Evolutionary conservation across 2,113 vertebrate genomes (phyloP).

Genomic region (Amazona guildingii): DNA sequence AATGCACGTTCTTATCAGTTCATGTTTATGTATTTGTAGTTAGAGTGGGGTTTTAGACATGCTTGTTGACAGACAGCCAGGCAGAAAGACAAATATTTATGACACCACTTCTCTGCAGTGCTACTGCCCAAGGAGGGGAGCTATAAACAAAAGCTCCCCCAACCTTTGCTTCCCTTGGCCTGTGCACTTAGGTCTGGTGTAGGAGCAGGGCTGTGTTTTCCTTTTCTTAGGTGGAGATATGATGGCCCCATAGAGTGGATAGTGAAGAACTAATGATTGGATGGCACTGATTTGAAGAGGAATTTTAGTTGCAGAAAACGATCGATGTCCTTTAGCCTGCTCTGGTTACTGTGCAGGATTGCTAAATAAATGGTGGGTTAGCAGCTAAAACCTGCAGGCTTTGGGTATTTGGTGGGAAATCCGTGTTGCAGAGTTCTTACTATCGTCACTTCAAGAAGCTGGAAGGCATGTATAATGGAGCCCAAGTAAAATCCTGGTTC

Average conservation of each 20-base stretch:
- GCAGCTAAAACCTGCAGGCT: not conserved
- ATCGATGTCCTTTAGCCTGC: not conserved
- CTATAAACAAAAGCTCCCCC: not conserved
- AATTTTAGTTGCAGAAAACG: conserved; percentile 30
- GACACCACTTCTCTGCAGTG: not conserved
- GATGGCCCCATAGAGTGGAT: not conserved
- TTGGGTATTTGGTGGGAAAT: not conserved
- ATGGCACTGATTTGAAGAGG: not conserved
- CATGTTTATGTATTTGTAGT: not conserved
- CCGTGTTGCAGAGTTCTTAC: not conserved
- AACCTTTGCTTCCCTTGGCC: conserved; percentile 1
- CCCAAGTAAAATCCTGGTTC: not conserved
- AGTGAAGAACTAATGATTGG: not conserved
- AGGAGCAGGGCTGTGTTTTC: not conserved
- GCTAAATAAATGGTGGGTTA: not conserved
- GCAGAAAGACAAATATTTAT: conserved; percentile 51
- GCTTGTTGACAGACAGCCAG: conserved; percentile 1
- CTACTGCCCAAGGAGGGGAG: not conserved
- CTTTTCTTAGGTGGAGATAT: not conserved
- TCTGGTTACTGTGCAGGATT: not conserved
- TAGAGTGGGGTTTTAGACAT: not conserved
- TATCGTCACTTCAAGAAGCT: not conserved
- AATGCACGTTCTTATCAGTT: not conserved
- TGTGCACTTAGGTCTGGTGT: not conserved
- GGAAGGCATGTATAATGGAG: not conserved